Base-by-base conservation (phyloP, 2,113 vertebrate species). In the Synchiropus splendidus region DNA sequence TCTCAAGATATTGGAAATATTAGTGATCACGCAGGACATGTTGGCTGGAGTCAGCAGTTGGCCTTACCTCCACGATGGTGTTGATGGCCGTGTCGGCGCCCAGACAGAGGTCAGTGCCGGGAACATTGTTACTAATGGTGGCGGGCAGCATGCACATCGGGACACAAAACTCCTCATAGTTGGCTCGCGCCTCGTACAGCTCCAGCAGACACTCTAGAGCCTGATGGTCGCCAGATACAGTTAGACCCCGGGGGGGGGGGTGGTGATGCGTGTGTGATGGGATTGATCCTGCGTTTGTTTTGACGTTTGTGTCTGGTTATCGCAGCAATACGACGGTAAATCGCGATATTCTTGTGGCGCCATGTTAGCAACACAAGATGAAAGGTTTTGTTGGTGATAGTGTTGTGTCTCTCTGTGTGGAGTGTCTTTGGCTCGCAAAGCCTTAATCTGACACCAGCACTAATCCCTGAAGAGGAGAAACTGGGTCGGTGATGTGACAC, bases 81-180 rank as follows among this genome's bases (percentile, higher is more conserved):
- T 93, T 91, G 85, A 98, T 73, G 39, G 88, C 45, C 32, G 90
- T 95, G 74, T 96, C 93, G 12, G 77, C 75, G 55, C 93, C 93
- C 57, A 96, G 44, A 80, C 80, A 85, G 61, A 90, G 58, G 51
- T 98, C 92, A 40, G 88, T 89, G 79, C 92, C 93, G 3, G 90
- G 89, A 32, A 96, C 75, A 69, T 86, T 91, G 88, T 92, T 95
- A 87, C 92, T 97, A 85, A 96, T 88, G 65, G 90, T 92, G 51
- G 89, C 87, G 16, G 92, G 89, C 76, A 96, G 17, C 45, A 94
- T 56, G 74, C 91, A 95, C 32, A 97, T 49, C 21, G 90, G 92
- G 51, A 96, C 48, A 61, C 87, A 91, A 78, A 92, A 83, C 80
- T 93, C 92, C 70, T 85, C 72, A 63, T 81, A 74, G 59, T 16